A percentile compares a stretch with the other conserved stretches of the same genome.
These are phyloP conservation scores for Petaurus breviceps DNA, from an alignment of 2,113 vertebrate species.

Conservation along the genomic window DNA sequence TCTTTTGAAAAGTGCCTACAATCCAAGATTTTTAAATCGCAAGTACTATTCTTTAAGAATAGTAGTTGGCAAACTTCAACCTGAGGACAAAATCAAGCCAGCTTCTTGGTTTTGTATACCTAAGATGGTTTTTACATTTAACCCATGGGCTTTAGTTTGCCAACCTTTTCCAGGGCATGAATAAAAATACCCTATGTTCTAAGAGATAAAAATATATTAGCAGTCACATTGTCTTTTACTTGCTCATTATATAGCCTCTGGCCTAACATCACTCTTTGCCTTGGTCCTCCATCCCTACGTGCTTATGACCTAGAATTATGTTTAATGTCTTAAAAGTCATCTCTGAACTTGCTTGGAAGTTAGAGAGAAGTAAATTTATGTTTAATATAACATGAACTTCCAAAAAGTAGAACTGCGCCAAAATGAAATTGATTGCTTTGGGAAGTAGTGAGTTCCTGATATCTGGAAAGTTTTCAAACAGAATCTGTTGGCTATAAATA, in stretches of 20 bases:
- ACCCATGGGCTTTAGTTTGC: background rate
- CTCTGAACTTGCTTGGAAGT: background rate
- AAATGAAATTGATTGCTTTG: background rate
- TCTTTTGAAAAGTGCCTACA: background rate
- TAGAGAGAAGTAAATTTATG: background rate
- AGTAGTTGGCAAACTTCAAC: background rate
- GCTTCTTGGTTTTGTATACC: background rate
- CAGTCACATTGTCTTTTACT: background rate
- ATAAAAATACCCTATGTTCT: background rate
- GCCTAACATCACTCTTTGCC: background rate
- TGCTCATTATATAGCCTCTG: background rate
- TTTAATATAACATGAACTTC: background rate
- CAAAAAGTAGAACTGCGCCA: background rate
- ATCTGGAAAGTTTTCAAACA: background rate
- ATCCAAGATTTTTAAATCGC: background rate
- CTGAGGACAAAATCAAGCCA: background rate
- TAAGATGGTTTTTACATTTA: background rate
- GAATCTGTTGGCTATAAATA: background rate
- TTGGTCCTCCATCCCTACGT: background rate
- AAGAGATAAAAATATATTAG: background rate
- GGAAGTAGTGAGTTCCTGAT: background rate
- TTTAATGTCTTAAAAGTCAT: background rate
- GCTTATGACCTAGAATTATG: background rate
- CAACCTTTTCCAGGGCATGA: background rate
- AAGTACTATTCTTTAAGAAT: background rate